These are phyloP conservation scores for Alosa sapidissima DNA, from an alignment of 2,797 vertebrate species.

Conservation along the genomic window DNA sequence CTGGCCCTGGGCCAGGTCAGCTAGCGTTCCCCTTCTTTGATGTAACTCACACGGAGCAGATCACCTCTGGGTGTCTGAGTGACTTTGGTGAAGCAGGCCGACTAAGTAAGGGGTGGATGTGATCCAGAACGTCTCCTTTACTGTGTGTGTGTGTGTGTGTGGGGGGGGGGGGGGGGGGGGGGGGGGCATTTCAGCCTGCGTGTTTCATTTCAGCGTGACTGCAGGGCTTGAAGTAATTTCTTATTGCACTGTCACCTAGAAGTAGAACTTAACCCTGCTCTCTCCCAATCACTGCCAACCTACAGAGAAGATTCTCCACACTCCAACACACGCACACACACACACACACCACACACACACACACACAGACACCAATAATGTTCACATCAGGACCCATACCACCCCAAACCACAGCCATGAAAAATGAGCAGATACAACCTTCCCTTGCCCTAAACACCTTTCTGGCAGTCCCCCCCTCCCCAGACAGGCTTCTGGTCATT, in stretches of 20 bases:
- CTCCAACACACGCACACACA: neutral
- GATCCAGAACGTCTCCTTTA: neutral
- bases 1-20: neutral
- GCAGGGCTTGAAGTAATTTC: neutral
- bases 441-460: slow-evolving; percentile 4
- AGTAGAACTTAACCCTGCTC: neutral
- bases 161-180: too few relatives aligned
- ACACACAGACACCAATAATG: slow-evolving; percentile 20
- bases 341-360: slow-evolving; percentile 26
- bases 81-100: neutral
- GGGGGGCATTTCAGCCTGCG: too few relatives aligned
- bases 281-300: too few relatives aligned
- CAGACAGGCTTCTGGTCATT: slow-evolving; percentile 60
- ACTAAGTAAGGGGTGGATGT: neutral
- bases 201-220: too few relatives aligned
- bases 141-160: neutral
- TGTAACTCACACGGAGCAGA: neutral
- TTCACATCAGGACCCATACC: neutral
- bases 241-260: neutral
- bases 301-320: neutral
- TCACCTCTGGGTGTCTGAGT: slow-evolving; percentile 4
- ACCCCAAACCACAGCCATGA: neutral
- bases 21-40: neutral
- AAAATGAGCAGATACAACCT: neutral
- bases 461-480: slow-evolving; percentile 8